These are phyloP conservation scores for Turdus rufiventris DNA, from an alignment of 2,113 vertebrate species.

Conservation along the genomic window DNA sequence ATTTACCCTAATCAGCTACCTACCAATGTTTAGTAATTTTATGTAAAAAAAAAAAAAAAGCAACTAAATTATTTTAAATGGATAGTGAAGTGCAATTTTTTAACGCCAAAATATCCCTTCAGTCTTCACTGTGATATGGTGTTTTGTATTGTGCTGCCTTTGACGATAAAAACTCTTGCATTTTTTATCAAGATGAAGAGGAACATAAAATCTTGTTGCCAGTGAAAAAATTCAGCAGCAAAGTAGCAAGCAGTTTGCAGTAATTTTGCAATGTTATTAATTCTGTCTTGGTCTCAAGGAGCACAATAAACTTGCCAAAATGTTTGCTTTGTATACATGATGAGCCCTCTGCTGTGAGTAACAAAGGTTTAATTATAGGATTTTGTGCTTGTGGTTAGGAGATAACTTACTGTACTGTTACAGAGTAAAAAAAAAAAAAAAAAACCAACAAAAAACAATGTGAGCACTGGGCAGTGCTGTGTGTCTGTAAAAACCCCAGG, in stretches of 20 bases:
- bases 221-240: constrained; percentile 27
- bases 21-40: neutral
- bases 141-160: neutral
- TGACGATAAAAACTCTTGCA: neutral
- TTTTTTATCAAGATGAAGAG: neutral
- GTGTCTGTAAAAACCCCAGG: neutral
- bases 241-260: neutral
- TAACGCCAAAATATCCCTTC: neutral
- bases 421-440: rapidly evolving
- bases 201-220: neutral
- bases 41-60: neutral
- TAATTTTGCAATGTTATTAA: constrained; percentile 36
- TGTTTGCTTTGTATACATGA: constrained; percentile 20
- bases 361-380: constrained; percentile 43
- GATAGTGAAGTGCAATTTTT: neutral
- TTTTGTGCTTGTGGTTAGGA: neutral
- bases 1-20: neutral
- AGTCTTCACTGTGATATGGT: neutral
- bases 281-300: constrained; percentile 15
- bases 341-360: neutral
- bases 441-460: neutral
- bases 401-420: neutral
- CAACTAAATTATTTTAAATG: neutral
- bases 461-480: neutral
- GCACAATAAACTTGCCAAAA: constrained; percentile 31